Percentiles rank a stretch among this genome's conserved stretches.
These are phyloP conservation scores for Pseudochirops cupreus DNA, from an alignment of 2,797 vertebrate species.

Conservation along the genomic window DNA sequence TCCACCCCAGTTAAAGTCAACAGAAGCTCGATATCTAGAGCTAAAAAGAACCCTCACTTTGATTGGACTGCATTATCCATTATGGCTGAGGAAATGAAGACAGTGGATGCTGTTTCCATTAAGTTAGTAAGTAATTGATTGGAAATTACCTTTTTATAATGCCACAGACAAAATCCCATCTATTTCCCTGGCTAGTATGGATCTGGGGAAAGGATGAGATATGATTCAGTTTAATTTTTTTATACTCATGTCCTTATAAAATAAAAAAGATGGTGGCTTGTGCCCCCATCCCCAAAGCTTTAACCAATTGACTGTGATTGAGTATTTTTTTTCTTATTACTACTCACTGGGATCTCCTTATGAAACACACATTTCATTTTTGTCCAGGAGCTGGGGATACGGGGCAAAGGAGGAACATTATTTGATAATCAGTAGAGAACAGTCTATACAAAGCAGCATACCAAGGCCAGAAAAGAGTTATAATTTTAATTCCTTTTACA, in stretches of 20 bases:
- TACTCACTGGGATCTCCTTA: constrained; percentile 70
- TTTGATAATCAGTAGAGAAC: constrained; percentile 57
- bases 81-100: constrained; percentile 6
- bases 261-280: constrained; percentile 35
- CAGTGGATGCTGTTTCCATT: constrained; percentile 27
- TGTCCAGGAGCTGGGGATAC: constrained; percentile 73
- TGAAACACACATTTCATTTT: constrained; percentile 80
- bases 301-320: constrained; percentile 75
- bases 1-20: neutral
- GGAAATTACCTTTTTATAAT: constrained; percentile 49
- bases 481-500: constrained; percentile 80
- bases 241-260: constrained; percentile 51
- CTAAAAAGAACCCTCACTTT: constrained; percentile 43
- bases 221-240: constrained; percentile 63
- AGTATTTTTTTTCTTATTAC: constrained; percentile 73
- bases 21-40: neutral
- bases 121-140: constrained; percentile 57
- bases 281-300: constrained; percentile 61
- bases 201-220: constrained; percentile 37
- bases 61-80: constrained; percentile 23
- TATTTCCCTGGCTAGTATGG: constrained; percentile 33
- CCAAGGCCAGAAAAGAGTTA: constrained; percentile 70
- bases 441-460: constrained; percentile 44
- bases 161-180: neutral
- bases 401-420: constrained; percentile 64